Conservation (phyloP, 92 coral and sea anemone species). For the Paragorgia papillata region DNA sequence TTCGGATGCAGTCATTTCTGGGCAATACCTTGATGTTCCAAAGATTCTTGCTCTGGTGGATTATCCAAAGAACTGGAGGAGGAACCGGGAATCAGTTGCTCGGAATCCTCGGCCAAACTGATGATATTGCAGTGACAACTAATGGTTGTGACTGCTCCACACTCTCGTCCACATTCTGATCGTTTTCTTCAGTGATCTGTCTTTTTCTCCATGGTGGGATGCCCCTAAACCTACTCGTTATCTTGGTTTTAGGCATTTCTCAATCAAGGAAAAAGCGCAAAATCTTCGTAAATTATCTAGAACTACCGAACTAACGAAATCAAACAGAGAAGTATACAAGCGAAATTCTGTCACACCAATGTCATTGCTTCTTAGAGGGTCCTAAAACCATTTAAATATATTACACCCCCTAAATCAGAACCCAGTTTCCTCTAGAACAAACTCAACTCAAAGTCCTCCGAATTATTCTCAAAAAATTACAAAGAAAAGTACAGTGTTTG, state of each 20-base stretch:
- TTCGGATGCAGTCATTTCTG: conserved; percentile 19
- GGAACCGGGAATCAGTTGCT: neutral
- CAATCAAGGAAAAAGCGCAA: neutral
- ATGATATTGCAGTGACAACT: no score
- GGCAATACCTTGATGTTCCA: conserved; percentile 1
- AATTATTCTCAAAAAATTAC: neutral
- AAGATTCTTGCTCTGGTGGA: conserved; percentile 3
- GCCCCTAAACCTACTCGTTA: neutral
- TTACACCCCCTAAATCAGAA: conserved; percentile 12
- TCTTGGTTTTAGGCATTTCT: conserved; percentile 11
- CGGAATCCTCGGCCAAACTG: neutral
- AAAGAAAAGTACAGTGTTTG: neutral
- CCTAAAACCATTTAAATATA: neutral
- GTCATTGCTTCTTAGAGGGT: conserved; percentile 22
- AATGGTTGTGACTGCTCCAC: no score
- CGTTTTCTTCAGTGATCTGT: neutral
- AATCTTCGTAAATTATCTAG: neutral
- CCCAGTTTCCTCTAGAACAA: conserved; percentile 11
- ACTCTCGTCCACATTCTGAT: conserved; percentile 3
- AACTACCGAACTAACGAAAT: conserved; percentile 1
- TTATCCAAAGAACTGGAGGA: conserved; percentile 1
- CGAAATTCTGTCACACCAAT: conserved; percentile 6
- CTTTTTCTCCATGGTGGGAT: neutral
- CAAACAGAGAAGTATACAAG: neutral
- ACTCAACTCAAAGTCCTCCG: neutral